Conservation (phyloP, 1,140 invertebrate species). For the Linepithema humile region DNA sequence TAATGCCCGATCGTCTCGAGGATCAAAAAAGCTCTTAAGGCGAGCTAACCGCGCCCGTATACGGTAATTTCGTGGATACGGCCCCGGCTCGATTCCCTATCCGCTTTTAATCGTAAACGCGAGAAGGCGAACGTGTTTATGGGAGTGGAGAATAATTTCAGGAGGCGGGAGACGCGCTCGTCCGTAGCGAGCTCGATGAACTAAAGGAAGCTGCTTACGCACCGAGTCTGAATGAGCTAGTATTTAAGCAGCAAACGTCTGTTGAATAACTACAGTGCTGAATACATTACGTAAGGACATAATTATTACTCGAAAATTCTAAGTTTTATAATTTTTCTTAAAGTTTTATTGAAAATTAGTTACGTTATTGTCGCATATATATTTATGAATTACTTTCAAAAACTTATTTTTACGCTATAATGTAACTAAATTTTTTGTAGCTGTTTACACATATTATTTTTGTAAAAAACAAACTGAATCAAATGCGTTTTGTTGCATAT, state of each 20-base stretch:
- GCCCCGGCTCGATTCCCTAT: slow-evolving; percentile 36
- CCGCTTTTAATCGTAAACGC: slow-evolving; percentile 61
- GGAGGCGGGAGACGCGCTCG: slow-evolving; percentile 30
- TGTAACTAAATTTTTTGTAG: background rate
- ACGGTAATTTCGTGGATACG: slow-evolving; percentile 52
- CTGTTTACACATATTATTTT: background rate
- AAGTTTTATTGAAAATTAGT: background rate
- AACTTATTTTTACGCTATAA: background rate
- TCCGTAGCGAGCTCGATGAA: background rate
- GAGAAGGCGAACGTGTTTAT: slow-evolving; percentile 51
- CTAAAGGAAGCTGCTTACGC: background rate
- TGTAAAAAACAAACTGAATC: background rate
- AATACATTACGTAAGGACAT: background rate
- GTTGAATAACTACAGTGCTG: background rate
- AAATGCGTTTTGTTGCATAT: background rate
- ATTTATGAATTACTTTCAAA: background rate
- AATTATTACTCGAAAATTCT: background rate
- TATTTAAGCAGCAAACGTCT: background rate
- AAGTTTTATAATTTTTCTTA: no score
- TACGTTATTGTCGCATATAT: background rate
- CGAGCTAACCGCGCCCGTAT: slow-evolving; percentile 38
- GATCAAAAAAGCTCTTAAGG: slow-evolving; percentile 59
- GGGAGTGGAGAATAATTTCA: slow-evolving; percentile 62
- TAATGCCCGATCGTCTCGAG: slow-evolving; percentile 50
- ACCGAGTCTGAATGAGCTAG: background rate